Base-by-base conservation (phyloP, 1,140 invertebrate species). In the Drosophila bipectinata region DNA sequence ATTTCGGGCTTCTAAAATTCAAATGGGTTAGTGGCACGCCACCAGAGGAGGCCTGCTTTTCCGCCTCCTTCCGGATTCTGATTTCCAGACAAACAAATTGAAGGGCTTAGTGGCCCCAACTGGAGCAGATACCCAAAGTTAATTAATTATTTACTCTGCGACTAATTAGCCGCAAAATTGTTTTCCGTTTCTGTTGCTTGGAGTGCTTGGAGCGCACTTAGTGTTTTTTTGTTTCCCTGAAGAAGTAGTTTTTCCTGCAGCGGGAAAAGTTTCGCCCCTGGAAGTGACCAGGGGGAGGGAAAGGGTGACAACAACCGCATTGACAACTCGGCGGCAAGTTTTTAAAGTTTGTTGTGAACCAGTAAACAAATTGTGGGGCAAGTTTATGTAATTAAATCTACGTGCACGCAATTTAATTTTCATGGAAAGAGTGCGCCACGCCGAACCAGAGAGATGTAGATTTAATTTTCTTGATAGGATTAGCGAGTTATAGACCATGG, bases 381-480 rank as follows among this genome's bases (percentile, higher is more conserved):
- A 87, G 83, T 79, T 88, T 74, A 87, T 57, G 75, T 87, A 87
- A 87, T 87, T 87, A 76, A 87, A 87, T 87, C 83, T 83, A 83
- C 79, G 49, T 72, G 82, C 83, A 87, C 82, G 83, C 82, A 87
- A 88, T 81, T 85, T 63, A 77, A 84, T 74, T 87, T 74, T 14
- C 59, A 28, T 39, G 32, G 10, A 10, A 8, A 1, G n/a, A 3
- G 24, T 15, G n/a, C 24, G n/a, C 24, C 26, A 1, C 9, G 28
- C 12, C n/a, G 1, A 39, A 12, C 3, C 5, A 18, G 41, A n/a
- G 39, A 10, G 39, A 9, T 44, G 37, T 8, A 34, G 71, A 74
- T 74, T 58, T 10, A 32, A 44, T 41, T 26, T 14, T 1, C n/a
- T 9, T 39, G 52, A 74, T 74, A 28, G 53, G 53, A 75, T 58